phyloP scores from a whole-genome alignment of 2,113 vertebrate species.

The Brienomyrus longianalis region DNA sequence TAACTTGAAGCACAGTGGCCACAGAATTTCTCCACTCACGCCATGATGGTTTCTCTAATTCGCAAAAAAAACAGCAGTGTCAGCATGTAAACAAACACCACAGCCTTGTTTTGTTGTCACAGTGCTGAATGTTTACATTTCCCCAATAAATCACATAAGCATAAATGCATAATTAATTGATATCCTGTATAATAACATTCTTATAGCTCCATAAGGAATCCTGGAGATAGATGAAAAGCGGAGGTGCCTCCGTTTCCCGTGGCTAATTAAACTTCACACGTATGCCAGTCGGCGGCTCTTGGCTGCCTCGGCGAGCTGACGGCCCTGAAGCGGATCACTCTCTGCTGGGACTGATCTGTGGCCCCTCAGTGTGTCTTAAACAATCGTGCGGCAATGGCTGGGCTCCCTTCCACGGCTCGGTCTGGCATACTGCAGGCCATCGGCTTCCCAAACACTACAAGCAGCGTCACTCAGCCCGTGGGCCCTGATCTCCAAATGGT shows the following conservation, averaged over 20 bases:
- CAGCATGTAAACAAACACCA: neutral
- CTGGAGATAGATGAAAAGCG: neutral
- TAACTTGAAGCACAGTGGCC: neutral
- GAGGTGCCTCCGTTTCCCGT: neutral
- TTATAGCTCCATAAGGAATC: slow-evolving; percentile 4
- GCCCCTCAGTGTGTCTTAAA: neutral
- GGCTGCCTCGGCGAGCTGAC: neutral
- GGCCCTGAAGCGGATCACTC: neutral
- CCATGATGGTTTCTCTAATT: neutral
- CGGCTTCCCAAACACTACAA: neutral
- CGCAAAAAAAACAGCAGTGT: neutral
- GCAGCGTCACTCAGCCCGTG: neutral
- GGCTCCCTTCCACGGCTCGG: neutral
- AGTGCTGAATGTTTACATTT: neutral
- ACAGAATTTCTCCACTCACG: neutral
- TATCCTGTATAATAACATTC: neutral
- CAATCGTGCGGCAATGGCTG: neutral
- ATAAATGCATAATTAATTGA: slow-evolving; percentile 4
- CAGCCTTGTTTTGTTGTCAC: neutral
- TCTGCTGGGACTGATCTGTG: neutral
- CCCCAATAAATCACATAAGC: neutral
- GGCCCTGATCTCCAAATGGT: neutral
- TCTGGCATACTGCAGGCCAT: neutral
- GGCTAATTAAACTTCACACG: neutral
- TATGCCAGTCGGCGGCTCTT: neutral